These are phyloP conservation scores for Agrilus biguttatus DNA, from an alignment of 2,888 invertebrate species.

Conservation along the genomic window DNA sequence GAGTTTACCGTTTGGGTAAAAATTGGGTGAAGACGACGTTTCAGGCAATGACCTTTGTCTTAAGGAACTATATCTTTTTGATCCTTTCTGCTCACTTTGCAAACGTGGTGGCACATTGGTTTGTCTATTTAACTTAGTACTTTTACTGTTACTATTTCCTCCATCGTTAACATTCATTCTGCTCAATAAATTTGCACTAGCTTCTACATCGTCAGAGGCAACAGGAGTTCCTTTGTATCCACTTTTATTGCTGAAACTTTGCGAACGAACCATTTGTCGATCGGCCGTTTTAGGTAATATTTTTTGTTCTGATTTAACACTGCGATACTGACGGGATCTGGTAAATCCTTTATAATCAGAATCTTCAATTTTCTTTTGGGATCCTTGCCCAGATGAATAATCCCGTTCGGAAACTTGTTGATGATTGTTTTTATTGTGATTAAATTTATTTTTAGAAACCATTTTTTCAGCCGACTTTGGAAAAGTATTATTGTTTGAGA, in stretches of 20 bases:
- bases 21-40: slow-evolving; percentile 26
- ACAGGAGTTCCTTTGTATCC: background rate
- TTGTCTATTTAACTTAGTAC: slow-evolving; percentile 18
- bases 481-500: too few relatives aligned
- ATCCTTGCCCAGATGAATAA: background rate
- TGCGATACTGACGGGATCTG: slow-evolving; percentile 21
- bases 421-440: too few relatives aligned
- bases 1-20: slow-evolving; percentile 23
- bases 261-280: slow-evolving; percentile 16
- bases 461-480: too few relatives aligned
- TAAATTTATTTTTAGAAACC: too few relatives aligned
- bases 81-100: slow-evolving; percentile 31
- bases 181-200: slow-evolving; percentile 23
- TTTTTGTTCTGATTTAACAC: slow-evolving; percentile 17
- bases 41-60: slow-evolving; percentile 45
- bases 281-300: slow-evolving; percentile 11
- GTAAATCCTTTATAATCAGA: slow-evolving; percentile 28
- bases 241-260: slow-evolving; percentile 30
- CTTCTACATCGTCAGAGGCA: slow-evolving; percentile 9
- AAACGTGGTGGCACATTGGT: slow-evolving; percentile 28
- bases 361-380: slow-evolving; percentile 21
- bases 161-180: slow-evolving; percentile 22
- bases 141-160: slow-evolving; percentile 10
- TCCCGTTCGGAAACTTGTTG: background rate
- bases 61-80: slow-evolving; percentile 40